Percentiles rank a stretch among this genome's conserved stretches.
These are phyloP conservation scores for Tridacna gigas DNA, from an alignment of 2,888 invertebrate genomes.

Conservation along the genomic window DNA sequence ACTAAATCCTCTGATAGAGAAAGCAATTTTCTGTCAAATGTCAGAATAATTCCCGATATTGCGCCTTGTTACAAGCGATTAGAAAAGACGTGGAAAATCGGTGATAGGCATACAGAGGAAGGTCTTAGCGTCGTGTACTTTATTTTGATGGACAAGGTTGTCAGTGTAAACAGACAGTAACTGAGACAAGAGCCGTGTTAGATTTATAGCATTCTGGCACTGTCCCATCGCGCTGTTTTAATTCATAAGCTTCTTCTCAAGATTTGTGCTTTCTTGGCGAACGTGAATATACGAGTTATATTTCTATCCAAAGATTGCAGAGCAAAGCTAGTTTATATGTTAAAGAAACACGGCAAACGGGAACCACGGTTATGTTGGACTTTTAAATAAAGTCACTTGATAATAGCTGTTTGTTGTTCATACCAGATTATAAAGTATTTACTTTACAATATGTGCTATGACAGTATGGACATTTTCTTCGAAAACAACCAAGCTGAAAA, in stretches of 20 bases:
- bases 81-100: slow-evolving; percentile 22
- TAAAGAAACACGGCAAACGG: no score
- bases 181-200: background rate
- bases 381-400: no score
- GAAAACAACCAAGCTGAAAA: no score
- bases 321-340: no score
- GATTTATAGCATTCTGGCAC: background rate
- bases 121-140: slow-evolving; percentile 5
- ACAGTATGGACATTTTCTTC: no score
- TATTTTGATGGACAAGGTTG: slow-evolving; percentile 9
- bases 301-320: no score
- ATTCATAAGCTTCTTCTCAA: no score
- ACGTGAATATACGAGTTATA: no score
- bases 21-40: slow-evolving; percentile 29
- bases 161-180: slow-evolving; percentile 16
- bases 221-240: background rate
- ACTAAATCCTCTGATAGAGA: slow-evolving; percentile 25
- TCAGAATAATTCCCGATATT: slow-evolving; percentile 30
- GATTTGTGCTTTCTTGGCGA: background rate
- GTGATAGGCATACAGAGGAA: slow-evolving; percentile 17
- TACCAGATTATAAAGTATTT: no score
- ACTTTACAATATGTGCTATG: no score
- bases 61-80: slow-evolving; percentile 29
- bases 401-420: no score
- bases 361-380: no score